These are phyloP conservation scores for Acropternis orthonyx DNA, from an alignment of 2,797 vertebrate species.

Conservation along the genomic window DNA sequence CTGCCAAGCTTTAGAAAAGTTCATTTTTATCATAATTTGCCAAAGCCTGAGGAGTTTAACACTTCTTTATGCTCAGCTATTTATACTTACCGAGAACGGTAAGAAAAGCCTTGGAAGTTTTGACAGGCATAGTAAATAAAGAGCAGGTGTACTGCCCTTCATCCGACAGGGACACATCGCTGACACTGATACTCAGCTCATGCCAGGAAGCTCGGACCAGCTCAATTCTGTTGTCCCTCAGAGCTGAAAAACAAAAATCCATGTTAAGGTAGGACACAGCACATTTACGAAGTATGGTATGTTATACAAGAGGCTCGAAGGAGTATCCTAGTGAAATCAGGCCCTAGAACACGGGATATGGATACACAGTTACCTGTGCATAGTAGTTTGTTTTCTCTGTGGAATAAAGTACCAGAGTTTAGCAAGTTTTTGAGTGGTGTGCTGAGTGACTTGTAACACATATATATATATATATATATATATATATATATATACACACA, in stretches of 20 bases:
- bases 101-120: constrained; percentile 96
- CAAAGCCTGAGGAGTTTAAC: not conserved
- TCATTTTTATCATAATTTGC: constrained; percentile 7
- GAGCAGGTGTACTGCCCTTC: constrained; percentile 98
- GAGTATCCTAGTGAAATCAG: not conserved
- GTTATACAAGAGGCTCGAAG: not conserved
- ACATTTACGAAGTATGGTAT: fast-evolving
- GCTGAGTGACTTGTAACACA: not conserved
- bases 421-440: not conserved
- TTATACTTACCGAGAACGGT: constrained; percentile 90
- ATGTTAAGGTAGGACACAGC: not conserved
- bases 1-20: not conserved
- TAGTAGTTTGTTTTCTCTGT: not conserved
- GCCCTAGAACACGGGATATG: not conserved
- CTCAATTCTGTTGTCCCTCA: constrained; percentile 96
- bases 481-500: too few relatives aligned
- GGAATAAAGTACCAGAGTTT: not conserved
- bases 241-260: constrained; percentile 76
- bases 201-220: constrained; percentile 92
- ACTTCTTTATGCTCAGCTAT: not conserved
- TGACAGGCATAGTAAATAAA: constrained; percentile 98
- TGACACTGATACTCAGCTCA: constrained; percentile 96
- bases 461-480: not conserved
- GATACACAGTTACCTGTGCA: not conserved
- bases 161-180: constrained; percentile 88